Base-by-base conservation (phyloP, 2,888 invertebrate species). In the Pherbina coryleti region DNA sequence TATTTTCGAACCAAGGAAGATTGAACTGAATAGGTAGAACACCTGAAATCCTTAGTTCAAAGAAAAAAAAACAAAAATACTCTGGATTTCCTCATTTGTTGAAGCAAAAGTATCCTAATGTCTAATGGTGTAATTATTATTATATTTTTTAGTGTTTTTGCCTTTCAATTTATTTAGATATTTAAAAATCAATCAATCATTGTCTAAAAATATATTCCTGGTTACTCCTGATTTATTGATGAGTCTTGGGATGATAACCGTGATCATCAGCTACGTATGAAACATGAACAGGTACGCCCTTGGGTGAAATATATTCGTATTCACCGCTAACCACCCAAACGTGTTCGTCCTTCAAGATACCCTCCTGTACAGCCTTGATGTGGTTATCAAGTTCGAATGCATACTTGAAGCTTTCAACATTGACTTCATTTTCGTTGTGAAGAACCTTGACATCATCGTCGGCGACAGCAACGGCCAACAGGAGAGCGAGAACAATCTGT, bases 401-500 rank as follows among this genome's bases (percentile, higher is more conserved):
- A 53, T 78, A 82, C 14, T 78, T 77, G 74, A 81, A 82, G 25
- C 76, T 75, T 17, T 82, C 82, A 8, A 79, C 67, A n/a, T 70
- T 75, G 37, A 83, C 82, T 44, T 79, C 79, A n/a, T 67, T 73
- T 0, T 78, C 81, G 34, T 80, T 81, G n/a, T 77, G 80, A 28
- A 83, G 31, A 22, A 83, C 79, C 37, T 70, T 25, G 9, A 79
- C 82, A 3, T 83, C 82, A 8, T 83, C 82, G n/a, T 53, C 55
- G 53, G 83, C 84, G 34, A 75, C 64, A 22, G 76, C 82, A 19
- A 81, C 28, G 66, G 81, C 84, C 77, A 81, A 70, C 55, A 83
- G 34, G 81, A 82, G 82, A 71, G 81, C 82, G 62, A 84, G 51
- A 51, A 80, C 80, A 34, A 83, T 77, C 83, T 83, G 22, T 11